Percentiles rank a stretch among this genome's conserved stretches.
These are phyloP conservation scores for Hybos culiciformis DNA, from an alignment of 2,888 invertebrate genomes.

Conservation along the genomic window DNA sequence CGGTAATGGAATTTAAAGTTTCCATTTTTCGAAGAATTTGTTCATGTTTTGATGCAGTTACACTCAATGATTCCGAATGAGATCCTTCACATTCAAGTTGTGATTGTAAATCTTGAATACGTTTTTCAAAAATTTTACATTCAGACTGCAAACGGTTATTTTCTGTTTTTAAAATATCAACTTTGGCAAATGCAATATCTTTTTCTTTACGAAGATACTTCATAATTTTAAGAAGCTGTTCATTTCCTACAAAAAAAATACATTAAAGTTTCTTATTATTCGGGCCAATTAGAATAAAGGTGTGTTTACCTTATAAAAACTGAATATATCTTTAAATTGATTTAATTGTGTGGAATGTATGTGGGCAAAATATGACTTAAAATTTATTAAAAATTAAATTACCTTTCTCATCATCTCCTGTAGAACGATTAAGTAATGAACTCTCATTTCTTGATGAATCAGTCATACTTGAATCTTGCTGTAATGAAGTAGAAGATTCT, in stretches of 20 bases:
- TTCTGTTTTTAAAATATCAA: conserved; percentile 75
- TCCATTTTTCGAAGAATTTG: conserved; percentile 82
- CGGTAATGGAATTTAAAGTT: conserved; percentile 80
- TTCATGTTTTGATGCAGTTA: conserved; percentile 69
- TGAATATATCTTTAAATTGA: no score
- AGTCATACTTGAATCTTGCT: conserved; percentile 35
- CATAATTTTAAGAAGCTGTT: conserved; percentile 74
- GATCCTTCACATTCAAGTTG: conserved; percentile 55
- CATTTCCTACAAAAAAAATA: no score
- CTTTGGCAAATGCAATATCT: conserved; percentile 72
- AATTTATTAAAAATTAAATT: no score
- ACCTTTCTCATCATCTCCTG: conserved; percentile 61
- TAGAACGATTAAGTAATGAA: conserved; percentile 42
- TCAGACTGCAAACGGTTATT: conserved; percentile 65
- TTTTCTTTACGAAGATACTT: conserved; percentile 82
- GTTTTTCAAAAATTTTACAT: conserved; percentile 52
- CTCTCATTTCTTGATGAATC: conserved; percentile 41
- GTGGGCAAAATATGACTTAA: no score
- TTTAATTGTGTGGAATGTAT: no score
- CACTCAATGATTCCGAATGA: conserved; percentile 57
- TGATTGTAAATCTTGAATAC: conserved; percentile 57
- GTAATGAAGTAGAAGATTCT: no score
- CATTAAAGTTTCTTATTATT: no score
- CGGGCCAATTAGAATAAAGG: no score
- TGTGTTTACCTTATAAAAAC: no score